phyloP scores from a whole-genome alignment of 2,888 invertebrate species.

The Phyllotreta striolata region DNA sequence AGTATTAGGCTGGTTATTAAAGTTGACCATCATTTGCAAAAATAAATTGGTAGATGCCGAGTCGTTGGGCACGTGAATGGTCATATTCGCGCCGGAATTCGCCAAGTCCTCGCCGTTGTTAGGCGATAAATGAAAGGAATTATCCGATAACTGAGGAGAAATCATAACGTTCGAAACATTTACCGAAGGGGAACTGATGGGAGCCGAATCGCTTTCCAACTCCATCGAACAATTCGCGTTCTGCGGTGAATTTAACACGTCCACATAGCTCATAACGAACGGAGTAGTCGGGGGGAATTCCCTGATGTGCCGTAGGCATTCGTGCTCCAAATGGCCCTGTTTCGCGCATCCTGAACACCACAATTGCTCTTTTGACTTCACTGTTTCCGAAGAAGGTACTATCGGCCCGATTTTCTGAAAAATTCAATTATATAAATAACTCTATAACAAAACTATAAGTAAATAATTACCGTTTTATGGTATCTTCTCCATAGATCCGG shows the following conservation, averaged over 20 bases:
- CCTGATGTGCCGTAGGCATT: conserved; percentile 48
- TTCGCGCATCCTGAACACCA: conserved; percentile 62
- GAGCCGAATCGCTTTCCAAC: neutral
- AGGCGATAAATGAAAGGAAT: neutral
- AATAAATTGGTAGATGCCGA: conserved; percentile 25
- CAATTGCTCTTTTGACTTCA: conserved; percentile 55
- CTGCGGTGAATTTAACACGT: conserved; percentile 40
- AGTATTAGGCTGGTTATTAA: conserved; percentile 15
- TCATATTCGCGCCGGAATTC: neutral
- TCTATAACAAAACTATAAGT: conserved; percentile 1
- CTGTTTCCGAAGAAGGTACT: conserved; percentile 45
- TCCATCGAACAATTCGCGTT: neutral
- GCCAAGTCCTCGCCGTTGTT: neutral
- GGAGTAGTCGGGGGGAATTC: conserved; percentile 49
- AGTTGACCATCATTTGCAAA: conserved; percentile 24
- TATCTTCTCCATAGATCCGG: conserved; percentile 81
- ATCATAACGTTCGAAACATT: neutral
- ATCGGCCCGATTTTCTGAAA: conserved; percentile 53
- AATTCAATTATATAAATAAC: conserved; percentile 39
- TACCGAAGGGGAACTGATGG: neutral
- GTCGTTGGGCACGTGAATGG: conserved; percentile 7
- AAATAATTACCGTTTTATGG: conserved; percentile 70
- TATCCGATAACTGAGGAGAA: neutral
- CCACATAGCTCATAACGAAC: conserved; percentile 45
- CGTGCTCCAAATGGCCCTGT: conserved; percentile 58